Base-by-base conservation (phyloP, 2,888 invertebrate species). In the Epinotia demarniana region DNA sequence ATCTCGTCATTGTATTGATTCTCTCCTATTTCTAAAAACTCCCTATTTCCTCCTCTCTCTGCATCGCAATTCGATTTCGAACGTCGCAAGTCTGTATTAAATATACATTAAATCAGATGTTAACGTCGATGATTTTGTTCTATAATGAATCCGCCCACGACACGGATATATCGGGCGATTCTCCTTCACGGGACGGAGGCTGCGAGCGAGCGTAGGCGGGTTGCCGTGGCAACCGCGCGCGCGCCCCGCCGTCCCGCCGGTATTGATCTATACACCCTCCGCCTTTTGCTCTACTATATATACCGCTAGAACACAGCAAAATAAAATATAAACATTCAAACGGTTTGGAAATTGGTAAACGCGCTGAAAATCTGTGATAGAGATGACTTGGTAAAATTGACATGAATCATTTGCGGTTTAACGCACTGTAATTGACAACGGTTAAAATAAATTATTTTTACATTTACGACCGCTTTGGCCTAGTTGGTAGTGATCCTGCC, bases 121-220 rank as follows among this genome's bases (percentile, higher is more conserved):
- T 86, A 86, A 87, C 81, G 81, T 87, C 84, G 79, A 85, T 85
- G 83, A 85, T 85, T 86, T 84, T 83, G 84, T 86, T 88, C 85
- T 84, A 85, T 88, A 88, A 88, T 86, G 84, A 87, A 85, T 79
- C 81, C 88, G 86, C 90, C 90, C 86, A 90, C 90, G 87, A 84
- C 86, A 84, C 77, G 77, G 86, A 86, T 86, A 86, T 87, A 89
- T 90, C 83, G 84, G 86, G 85, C 82, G 83, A 84, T 85, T 85
- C 83, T 84, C 83, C 83, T 82, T 82, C 80, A 77, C 80, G 83
- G 86, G 84, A 84, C 82, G 84, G 84, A 85, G 86, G 83, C 86
- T 84, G 78, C 77, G 86, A 86, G 90, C 92, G 93, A 86, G 90
- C 92, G 93, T 93, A 88, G 94, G 94, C 88, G 93, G 82, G 94